Evolutionary conservation across 1,140 invertebrate genomes (phyloP).

Genomic region (Drosophila nannoptera): DNA sequence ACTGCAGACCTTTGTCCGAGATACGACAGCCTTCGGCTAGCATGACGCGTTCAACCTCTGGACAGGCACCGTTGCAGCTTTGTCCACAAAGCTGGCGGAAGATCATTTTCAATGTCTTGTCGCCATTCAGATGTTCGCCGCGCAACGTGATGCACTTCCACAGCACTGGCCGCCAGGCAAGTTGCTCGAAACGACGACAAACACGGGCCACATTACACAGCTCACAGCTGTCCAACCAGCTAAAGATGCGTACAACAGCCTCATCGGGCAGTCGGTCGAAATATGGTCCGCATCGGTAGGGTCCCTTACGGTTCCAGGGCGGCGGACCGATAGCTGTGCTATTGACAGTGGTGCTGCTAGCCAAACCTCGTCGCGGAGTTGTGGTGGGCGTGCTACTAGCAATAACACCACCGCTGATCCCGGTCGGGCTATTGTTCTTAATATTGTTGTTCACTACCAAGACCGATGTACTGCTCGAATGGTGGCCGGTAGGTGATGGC

Average conservation of each 20-base stretch:
- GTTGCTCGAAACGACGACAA: conserved; percentile 88
- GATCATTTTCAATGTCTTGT: conserved; percentile 85
- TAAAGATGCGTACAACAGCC: conserved; percentile 83
- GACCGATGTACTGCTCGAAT: conserved; percentile 45
- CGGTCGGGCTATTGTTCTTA: conserved; percentile 66
- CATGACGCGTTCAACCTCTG: conserved; percentile 84
- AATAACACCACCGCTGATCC: conserved; percentile 49
- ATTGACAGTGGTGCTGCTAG: conserved; percentile 35
- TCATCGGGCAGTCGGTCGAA: conserved; percentile 82
- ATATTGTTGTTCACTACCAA: conserved; percentile 23
- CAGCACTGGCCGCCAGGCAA: conserved; percentile 89
- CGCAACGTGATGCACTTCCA: conserved; percentile 86
- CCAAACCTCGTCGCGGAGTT: conserved; percentile 45
- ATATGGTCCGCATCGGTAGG: conserved; percentile 65
- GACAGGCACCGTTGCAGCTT: conserved; percentile 81
- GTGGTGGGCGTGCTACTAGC: conserved; percentile 67
- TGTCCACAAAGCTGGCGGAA: conserved; percentile 82
- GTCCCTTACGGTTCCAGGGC: conserved; percentile 75
- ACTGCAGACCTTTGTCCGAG: conserved; percentile 86
- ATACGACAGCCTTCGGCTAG: conserved; percentile 86
- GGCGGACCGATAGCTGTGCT: conserved; percentile 60
- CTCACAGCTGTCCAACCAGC: conserved; percentile 87
- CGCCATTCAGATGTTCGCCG: conserved; percentile 84
- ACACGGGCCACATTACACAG: conserved; percentile 89
- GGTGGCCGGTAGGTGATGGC: conserved; percentile 79